Evolutionary conservation across 2,797 vertebrate genomes (phyloP), one percentile per base, ranked within the genome.

Genomic region (Rhinatrema bivittatum): DNA sequence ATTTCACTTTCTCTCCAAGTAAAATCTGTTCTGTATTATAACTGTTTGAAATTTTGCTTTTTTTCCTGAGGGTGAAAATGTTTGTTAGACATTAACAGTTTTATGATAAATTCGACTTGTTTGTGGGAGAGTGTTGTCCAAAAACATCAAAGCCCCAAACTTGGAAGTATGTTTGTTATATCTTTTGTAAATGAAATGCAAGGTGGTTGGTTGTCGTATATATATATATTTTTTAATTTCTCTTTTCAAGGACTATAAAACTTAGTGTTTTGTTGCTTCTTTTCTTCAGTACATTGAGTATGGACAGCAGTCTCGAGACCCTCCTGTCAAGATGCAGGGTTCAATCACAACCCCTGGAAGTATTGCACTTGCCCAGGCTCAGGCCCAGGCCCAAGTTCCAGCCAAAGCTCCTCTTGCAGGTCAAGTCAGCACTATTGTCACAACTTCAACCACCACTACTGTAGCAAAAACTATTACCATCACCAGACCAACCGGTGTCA

Each of bases 251-350:
- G 10, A 10, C 26, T 10, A 10, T 10, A 6, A 6, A 10, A 26
- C 10, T 26, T 35, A 18, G 1, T 33, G 3, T 61, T 3, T 50
- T 36, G 68, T 52, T 3, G 39, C 49, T 4, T 3, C n/a, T 8
- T 11, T 34, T 0, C 12, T 51, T 7, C 52, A 99, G 96, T 99
- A 99, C 83, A 97, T 99, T 16, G 96, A 99, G 70, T 99, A 99
- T 32, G 96, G 96, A 60, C 96, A 98, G 67, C 96, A 99, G 67
- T 98, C 96, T 62, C 86, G 96, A 86, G 96, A 99, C 64, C 96
- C 96, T 79, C 96, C 96, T 53, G 95, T 99, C 83, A 99, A 99
- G 85, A 98, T 99, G 96, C 96, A 98, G 63, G 96, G 94, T 31
- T 96, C 94, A 50, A 96, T 98, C 74, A 98, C 94, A 39, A 98